Evolutionary conservation across 2,797 vertebrate species (phyloP).

Genomic region (Etheostoma nigrum): DNA sequence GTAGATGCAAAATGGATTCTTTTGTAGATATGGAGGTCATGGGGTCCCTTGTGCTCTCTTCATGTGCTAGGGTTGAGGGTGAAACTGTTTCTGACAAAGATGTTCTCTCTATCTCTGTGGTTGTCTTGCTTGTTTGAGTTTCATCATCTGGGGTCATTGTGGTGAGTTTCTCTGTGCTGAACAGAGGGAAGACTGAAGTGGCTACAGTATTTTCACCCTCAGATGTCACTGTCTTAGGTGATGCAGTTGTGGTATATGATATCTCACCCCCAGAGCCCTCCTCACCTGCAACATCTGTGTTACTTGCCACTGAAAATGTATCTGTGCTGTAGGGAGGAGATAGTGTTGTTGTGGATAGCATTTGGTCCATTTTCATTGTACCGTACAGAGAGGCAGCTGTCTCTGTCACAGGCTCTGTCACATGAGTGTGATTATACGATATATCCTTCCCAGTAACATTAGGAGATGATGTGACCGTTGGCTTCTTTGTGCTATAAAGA

Average conservation of each 20-base stretch:
- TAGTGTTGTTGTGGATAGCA: constrained; percentile 16
- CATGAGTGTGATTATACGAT: constrained; percentile 7
- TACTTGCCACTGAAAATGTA: constrained; percentile 6
- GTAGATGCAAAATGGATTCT: constrained; percentile 21
- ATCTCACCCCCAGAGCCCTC: constrained; percentile 32
- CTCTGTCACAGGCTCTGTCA: constrained; percentile 12
- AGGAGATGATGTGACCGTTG: constrained; percentile 20
- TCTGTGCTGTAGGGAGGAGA: constrained; percentile 14
- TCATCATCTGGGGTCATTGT: constrained; percentile 13
- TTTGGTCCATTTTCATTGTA: constrained; percentile 22
- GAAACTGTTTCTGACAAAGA: constrained; percentile 25
- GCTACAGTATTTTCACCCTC: constrained; percentile 20
- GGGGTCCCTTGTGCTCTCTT: constrained; percentile 40
- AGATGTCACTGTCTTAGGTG: constrained; percentile 13
- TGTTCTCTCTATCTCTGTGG: background rate
- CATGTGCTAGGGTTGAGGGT: constrained; percentile 14
- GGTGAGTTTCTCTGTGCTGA: constrained; percentile 34
- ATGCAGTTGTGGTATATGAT: constrained; percentile 21
- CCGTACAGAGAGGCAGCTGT: constrained; percentile 2
- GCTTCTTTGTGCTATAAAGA: constrained; percentile 34
- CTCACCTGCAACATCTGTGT: constrained; percentile 3
- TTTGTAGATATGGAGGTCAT: constrained; percentile 17
- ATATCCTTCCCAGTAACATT: constrained; percentile 12
- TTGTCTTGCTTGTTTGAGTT: constrained; percentile 14
- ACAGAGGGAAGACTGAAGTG: constrained; percentile 9